Conservation (phyloP, 2,113 vertebrate genomes). For the Regulus satrapa region DNA sequence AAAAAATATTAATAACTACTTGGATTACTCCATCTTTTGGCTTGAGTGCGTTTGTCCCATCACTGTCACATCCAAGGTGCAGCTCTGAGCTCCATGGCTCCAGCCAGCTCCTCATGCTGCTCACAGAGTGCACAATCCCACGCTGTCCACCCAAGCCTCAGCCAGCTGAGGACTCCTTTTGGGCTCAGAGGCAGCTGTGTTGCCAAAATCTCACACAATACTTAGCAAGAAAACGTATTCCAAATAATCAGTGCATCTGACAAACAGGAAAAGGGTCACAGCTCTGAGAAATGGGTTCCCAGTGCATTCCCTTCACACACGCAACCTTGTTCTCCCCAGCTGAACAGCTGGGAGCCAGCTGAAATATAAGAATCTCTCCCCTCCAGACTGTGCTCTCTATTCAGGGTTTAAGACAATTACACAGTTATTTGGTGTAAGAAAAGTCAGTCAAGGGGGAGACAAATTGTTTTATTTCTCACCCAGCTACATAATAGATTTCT, state of each 20-base stretch:
- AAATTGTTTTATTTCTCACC: slow-evolving; percentile 71
- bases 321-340: slow-evolving; percentile 27
- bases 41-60: not conserved
- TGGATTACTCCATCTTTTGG: not conserved
- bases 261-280: slow-evolving; percentile 9
- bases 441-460: slow-evolving; percentile 38
- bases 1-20: not conserved
- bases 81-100: not conserved
- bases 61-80: not conserved
- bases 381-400: slow-evolving; percentile 19
- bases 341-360: slow-evolving; percentile 69
- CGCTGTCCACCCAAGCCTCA: not conserved
- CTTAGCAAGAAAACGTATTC: not conserved
- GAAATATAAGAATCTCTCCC: slow-evolving; percentile 61
- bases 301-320: slow-evolving; percentile 43
- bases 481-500: slow-evolving; percentile 61
- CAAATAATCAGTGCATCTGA: slow-evolving; percentile 25
- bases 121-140: not conserved
- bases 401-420: slow-evolving; percentile 71
- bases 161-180: not conserved
- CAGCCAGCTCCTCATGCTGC: not conserved
- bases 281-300: slow-evolving; percentile 62
- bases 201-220: not conserved
- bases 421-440: slow-evolving; percentile 66
- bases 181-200: not conserved